Conservation (phyloP, 2,888 invertebrate species). For the Mellilla xanthometata region DNA sequence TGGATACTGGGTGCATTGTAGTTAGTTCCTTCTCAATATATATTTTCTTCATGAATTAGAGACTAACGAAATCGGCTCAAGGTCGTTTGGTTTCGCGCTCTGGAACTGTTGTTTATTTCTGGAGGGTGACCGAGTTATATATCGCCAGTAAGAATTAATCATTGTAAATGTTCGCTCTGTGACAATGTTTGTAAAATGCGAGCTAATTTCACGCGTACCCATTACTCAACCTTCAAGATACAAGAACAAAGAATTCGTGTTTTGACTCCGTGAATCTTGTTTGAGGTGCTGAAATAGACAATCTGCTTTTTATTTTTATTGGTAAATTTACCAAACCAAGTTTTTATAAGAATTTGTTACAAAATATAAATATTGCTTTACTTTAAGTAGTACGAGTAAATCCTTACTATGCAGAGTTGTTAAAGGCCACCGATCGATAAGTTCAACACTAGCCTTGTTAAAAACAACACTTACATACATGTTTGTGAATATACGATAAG, state of each 20-base stretch:
- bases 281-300: not conserved
- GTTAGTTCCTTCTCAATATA: conserved; percentile 2
- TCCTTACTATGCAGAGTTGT: no score
- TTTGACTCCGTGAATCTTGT: conserved; percentile 11
- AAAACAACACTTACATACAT: no score
- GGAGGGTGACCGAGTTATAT: conserved; percentile 41
- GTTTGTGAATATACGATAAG: no score
- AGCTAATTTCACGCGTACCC: conserved; percentile 15
- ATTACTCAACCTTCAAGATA: conserved; percentile 27
- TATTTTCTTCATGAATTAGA: conserved; percentile 35
- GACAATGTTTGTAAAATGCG: conserved; percentile 27
- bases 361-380: no score
- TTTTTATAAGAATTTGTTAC: no score
- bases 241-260: conserved; percentile 9
- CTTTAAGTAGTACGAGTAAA: no score
- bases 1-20: not conserved
- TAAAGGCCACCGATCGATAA: conserved; percentile 29
- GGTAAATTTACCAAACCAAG: no score
- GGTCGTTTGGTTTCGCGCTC: conserved; percentile 43
- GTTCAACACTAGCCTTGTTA: conserved; percentile 30
- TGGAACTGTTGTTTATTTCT: conserved; percentile 47
- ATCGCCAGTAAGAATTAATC: conserved; percentile 42
- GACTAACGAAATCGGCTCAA: conserved; percentile 52
- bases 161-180: conserved; percentile 32
- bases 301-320: no score